These are phyloP conservation scores for Diadegma fenestrale DNA, from an alignment of 2,888 invertebrate species.

Conservation along the genomic window DNA sequence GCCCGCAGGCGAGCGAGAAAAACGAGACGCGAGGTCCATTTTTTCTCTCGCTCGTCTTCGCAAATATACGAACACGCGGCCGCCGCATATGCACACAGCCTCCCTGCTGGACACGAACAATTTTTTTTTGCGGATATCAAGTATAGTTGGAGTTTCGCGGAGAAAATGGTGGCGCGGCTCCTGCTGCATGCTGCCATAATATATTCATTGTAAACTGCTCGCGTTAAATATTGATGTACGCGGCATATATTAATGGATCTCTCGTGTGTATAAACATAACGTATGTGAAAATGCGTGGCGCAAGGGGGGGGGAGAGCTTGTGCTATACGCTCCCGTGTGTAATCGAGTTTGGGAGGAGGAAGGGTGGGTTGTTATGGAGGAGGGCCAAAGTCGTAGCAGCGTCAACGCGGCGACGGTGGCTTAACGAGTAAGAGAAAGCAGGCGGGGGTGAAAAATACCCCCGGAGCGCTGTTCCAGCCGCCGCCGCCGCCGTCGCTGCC, in stretches of 20 bases:
- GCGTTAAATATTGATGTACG: constrained; percentile 45
- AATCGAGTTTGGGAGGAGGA: constrained; percentile 70
- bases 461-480: background rate
- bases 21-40: constrained; percentile 68
- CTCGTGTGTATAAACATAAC: constrained; percentile 60
- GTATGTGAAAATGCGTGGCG: constrained; percentile 19
- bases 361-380: constrained; percentile 65
- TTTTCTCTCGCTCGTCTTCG: background rate
- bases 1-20: constrained; percentile 54
- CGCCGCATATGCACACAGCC: too few species aligned
- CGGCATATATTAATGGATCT: constrained; percentile 13
- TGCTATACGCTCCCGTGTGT: constrained; percentile 67
- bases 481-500: too few species aligned
- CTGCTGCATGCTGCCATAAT: constrained; percentile 6
- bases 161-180: background rate
- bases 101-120: too few species aligned
- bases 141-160: too few species aligned
- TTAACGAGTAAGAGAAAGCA: constrained; percentile 52
- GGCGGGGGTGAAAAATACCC: constrained; percentile 1
- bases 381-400: constrained; percentile 56
- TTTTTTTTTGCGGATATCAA: too few species aligned
- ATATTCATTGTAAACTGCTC: constrained; percentile 34
- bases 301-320: too few species aligned
- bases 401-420: constrained; percentile 1
- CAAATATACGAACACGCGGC: background rate